Evolutionary conservation across 1,140 invertebrate genomes (phyloP).

Genomic region (Babylonia areolata): DNA sequence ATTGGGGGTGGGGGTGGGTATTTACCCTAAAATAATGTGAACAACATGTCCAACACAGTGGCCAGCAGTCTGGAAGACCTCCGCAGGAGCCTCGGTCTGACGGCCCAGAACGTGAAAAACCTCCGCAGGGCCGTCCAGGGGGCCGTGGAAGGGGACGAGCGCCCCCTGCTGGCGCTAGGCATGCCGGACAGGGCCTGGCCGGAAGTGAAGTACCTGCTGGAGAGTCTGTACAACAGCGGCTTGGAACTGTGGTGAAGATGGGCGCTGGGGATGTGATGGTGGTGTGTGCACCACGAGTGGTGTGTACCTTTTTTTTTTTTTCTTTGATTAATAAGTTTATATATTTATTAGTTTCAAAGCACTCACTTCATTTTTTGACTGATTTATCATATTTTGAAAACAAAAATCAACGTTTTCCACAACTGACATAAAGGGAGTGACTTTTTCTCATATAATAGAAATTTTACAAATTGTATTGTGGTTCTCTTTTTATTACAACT

Average conservation of each 20-base stretch:
- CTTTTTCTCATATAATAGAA: no score
- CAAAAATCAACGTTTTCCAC: no score
- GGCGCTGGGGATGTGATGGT: no score
- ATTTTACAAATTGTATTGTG: not conserved
- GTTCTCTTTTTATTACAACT: no score
- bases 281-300: no score
- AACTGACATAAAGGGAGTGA: no score
- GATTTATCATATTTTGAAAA: no score
- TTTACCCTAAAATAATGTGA: no score
- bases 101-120: conserved; percentile 55
- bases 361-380: not conserved
- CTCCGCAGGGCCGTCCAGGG: conserved; percentile 63
- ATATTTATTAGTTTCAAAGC: no score
- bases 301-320: no score
- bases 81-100: conserved; percentile 59
- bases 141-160: conserved; percentile 65
- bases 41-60: no score
- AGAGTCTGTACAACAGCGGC: conserved; percentile 26
- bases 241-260: conserved; percentile 12
- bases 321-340: not conserved
- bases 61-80: conserved; percentile 66
- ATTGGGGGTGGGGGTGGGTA: no score
- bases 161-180: conserved; percentile 64
- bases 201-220: conserved; percentile 53
- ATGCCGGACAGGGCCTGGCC: conserved; percentile 72